Conservation (phyloP, 2,888 invertebrate species). For the Trimorus sp. region DNA sequence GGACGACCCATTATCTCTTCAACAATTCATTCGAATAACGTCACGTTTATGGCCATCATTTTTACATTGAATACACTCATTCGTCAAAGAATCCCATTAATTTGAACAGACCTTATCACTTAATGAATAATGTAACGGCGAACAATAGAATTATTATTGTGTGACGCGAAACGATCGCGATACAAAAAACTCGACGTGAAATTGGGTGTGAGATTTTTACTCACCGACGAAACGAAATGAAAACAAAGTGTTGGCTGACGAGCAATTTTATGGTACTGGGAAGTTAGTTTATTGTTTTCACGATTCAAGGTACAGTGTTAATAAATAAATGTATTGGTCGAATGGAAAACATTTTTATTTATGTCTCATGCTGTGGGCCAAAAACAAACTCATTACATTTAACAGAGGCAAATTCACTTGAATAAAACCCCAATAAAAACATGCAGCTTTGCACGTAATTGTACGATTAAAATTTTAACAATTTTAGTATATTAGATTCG, state of each 20-base stretch:
- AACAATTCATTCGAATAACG: slow-evolving; percentile 6
- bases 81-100: slow-evolving; percentile 10
- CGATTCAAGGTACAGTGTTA: too few relatives aligned
- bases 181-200: background rate
- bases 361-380: too few relatives aligned
- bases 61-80: background rate
- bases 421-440: background rate
- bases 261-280: too few relatives aligned
- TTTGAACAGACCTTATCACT: background rate
- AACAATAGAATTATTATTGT: slow-evolving; percentile 1
- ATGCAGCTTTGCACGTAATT: background rate
- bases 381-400: too few relatives aligned
- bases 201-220: background rate
- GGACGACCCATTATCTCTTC: background rate
- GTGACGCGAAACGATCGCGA: background rate
- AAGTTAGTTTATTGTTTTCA: too few relatives aligned
- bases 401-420: too few relatives aligned
- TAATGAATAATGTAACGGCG: slow-evolving; percentile 13
- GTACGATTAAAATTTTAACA: too few relatives aligned
- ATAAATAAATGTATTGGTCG: too few relatives aligned
- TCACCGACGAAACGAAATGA: background rate
- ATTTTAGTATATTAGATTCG: too few relatives aligned
- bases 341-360: too few relatives aligned
- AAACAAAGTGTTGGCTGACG: too few relatives aligned
- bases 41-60: slow-evolving; percentile 1